These are phyloP conservation scores for Tigriopus californicus DNA, from an alignment of 2,888 invertebrate genomes.

Conservation along the genomic window DNA sequence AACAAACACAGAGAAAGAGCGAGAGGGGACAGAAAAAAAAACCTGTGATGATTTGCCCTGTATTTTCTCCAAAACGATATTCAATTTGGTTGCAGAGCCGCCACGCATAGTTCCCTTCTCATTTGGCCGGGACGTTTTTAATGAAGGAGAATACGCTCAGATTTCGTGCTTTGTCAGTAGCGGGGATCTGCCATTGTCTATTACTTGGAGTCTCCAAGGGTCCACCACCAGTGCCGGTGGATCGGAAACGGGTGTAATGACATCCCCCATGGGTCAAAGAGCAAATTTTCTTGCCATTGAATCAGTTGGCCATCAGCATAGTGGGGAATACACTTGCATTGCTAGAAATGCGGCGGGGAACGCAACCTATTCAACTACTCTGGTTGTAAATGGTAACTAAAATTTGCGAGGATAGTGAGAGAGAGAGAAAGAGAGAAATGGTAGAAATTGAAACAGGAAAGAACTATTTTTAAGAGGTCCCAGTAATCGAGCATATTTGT, in stretches of 20 bases:
- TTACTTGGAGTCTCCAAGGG: constrained; percentile 29
- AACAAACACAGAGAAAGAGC: neutral
- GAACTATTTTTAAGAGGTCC: too few species aligned
- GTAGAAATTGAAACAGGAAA: too few species aligned
- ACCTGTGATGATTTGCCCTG: neutral
- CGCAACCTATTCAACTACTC: constrained; percentile 20
- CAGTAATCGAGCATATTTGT: too few species aligned
- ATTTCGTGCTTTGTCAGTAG: constrained; percentile 23
- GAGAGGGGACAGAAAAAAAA: too few species aligned
- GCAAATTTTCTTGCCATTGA: constrained; percentile 22
- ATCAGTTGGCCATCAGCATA: constrained; percentile 20
- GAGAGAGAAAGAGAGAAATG: neutral
- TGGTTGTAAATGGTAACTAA: constrained; percentile 22
- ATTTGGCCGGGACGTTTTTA: constrained; percentile 32
- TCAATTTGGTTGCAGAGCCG: constrained; percentile 23
- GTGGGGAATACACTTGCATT: constrained; percentile 23
- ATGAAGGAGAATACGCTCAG: constrained; percentile 20
- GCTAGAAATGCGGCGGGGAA: constrained; percentile 22
- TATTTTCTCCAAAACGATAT: neutral
- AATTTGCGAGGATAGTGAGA: neutral
- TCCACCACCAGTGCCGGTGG: neutral
- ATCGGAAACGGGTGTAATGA: constrained; percentile 19
- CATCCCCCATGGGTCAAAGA: constrained; percentile 20
- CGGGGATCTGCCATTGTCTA: constrained; percentile 29
- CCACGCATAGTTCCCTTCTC: constrained; percentile 38